A percentile compares a stretch with the other conserved stretches of the same genome.
These are phyloP conservation scores for Phoxinus phoxinus DNA, from an alignment of 2,113 vertebrate genomes.

Conservation along the genomic window DNA sequence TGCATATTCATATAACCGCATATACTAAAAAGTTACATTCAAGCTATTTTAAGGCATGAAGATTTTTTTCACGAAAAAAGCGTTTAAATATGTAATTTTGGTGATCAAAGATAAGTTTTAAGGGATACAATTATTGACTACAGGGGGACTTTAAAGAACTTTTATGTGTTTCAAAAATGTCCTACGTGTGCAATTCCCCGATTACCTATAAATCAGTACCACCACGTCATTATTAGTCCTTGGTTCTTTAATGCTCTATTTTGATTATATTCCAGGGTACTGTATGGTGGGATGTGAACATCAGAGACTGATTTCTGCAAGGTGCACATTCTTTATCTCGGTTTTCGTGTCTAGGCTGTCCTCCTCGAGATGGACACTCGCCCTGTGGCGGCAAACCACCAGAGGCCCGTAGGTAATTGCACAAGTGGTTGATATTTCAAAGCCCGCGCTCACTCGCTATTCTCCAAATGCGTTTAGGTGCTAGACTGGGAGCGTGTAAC, in stretches of 20 bases:
- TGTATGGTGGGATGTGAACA: conserved; percentile 28
- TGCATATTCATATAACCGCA: too few relatives aligned
- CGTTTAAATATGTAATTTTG: too few relatives aligned
- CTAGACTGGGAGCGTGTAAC: conserved; percentile 35
- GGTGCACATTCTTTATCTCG: conserved; percentile 34
- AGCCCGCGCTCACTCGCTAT: conserved; percentile 33
- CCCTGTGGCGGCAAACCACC: conserved; percentile 37
- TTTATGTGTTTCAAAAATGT: not conserved
- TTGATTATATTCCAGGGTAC: conserved; percentile 39
- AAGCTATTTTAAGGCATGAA: too few relatives aligned
- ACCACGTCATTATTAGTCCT: not conserved
- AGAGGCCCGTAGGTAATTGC: conserved; percentile 57
- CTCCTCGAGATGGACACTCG: conserved; percentile 42
- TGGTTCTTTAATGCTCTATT: conserved; percentile 32
- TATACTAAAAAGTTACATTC: too few relatives aligned
- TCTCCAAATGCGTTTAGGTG: conserved; percentile 48
- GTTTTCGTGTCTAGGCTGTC: conserved; percentile 52
- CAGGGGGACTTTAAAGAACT: not conserved
- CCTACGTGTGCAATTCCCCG: not conserved
- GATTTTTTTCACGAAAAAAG: too few relatives aligned
- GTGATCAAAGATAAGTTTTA: too few relatives aligned
- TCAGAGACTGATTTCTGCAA: conserved; percentile 28
- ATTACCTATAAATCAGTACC: not conserved
- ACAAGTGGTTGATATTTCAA: conserved; percentile 58
- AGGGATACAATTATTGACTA: too few relatives aligned